Conservation (phyloP, 2,113 vertebrate genomes). For the Ahaetulla prasina region DNA sequence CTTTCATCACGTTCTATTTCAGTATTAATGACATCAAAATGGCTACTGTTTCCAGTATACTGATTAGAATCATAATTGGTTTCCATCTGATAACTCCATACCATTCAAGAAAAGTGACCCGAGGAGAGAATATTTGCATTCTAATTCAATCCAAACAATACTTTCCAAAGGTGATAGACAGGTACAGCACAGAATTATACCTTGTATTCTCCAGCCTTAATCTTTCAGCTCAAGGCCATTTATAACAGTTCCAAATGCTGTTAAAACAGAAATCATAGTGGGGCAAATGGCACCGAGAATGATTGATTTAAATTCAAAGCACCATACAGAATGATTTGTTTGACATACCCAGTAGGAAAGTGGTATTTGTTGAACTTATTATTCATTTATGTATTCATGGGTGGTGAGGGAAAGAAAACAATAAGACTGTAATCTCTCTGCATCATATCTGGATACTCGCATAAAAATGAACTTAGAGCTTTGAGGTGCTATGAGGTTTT, state of each 20-base stretch:
- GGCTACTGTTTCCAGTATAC: not conserved
- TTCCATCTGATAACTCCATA: not conserved
- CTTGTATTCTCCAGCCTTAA: not conserved
- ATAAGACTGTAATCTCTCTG: slow-evolving; percentile 72
- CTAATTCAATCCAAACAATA: not conserved
- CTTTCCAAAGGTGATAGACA: not conserved
- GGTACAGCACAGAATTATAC: not conserved
- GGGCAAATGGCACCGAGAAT: slow-evolving; percentile 51
- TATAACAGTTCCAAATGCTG: slow-evolving; percentile 49
- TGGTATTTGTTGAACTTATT: slow-evolving; percentile 74
- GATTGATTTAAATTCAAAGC: slow-evolving; percentile 71
- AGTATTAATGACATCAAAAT: slow-evolving; percentile 4
- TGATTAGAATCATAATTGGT: slow-evolving; percentile 3
- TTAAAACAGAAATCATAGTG: slow-evolving; percentile 37
- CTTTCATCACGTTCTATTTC: not conserved
- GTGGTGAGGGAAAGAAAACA: slow-evolving; percentile 61
- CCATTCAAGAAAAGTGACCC: not conserved
- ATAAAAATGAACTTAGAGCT: slow-evolving; percentile 69
- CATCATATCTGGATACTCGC: slow-evolving; percentile 69
- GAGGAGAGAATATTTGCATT: not conserved
- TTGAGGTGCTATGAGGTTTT: slow-evolving; percentile 67
- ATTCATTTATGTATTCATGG: slow-evolving; percentile 77
- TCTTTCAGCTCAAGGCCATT: slow-evolving; percentile 14
- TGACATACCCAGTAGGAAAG: slow-evolving; percentile 69
- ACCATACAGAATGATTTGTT: slow-evolving; percentile 69